Percentiles rank a stretch among this genome's conserved stretches.
Conservation (phyloP, 2,113 vertebrate species). For the Tamias sibiricus region DNA sequence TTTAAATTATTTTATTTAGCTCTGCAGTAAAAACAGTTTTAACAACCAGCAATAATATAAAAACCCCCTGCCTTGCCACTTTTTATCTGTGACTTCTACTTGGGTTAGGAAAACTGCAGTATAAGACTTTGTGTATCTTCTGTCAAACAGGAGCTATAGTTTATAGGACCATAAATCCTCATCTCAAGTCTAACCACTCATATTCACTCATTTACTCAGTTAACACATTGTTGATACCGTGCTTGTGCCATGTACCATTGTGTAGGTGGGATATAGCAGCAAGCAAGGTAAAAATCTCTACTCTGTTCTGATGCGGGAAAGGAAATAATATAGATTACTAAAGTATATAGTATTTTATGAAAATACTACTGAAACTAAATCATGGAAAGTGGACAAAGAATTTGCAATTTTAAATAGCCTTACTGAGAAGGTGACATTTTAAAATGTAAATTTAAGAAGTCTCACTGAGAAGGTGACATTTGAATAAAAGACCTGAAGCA, state of each 20-base stretch:
- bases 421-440: constrained; percentile 30
- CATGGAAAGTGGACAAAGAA: not conserved
- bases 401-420: constrained; percentile 40
- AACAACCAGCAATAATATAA: not conserved
- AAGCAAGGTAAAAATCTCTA: not conserved
- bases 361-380: constrained; percentile 26
- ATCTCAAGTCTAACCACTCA: not conserved
- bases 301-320: not conserved
- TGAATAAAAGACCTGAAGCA: constrained; percentile 52
- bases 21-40: not conserved
- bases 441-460: constrained; percentile 53
- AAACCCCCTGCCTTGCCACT: not conserved
- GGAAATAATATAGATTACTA: not conserved
- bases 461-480: constrained; percentile 40
- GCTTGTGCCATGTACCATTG: not conserved
- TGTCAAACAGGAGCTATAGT: not conserved
- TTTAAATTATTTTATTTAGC: constrained; percentile 42
- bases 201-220: not conserved
- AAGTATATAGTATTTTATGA: not conserved
- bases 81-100: constrained; percentile 1
- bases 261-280: not conserved
- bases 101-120: not conserved
- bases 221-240: not conserved
- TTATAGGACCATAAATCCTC: not conserved
- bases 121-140: not conserved